These are phyloP conservation scores for Hypsibius dujardini DNA, from an alignment of 1,140 invertebrate species.

Conservation along the genomic window DNA sequence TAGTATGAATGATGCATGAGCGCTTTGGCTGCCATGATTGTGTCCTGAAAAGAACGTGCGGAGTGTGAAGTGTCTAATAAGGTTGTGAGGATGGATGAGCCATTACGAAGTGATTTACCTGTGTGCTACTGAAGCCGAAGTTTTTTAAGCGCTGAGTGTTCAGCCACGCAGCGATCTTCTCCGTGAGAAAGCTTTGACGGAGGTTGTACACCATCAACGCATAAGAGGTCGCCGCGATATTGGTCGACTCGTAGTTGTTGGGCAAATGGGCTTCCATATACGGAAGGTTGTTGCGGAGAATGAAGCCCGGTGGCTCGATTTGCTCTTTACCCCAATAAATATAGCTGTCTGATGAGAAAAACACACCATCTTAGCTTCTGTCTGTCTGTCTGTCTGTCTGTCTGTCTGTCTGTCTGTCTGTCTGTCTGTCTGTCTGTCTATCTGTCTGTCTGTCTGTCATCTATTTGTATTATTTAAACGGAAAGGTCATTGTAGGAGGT, in stretches of 20 bases:
- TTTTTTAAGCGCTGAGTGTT: constrained; percentile 75
- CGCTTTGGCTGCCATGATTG: constrained; percentile 42
- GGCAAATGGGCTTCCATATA: constrained; percentile 68
- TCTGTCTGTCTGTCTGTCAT: too few species aligned
- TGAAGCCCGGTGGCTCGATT: constrained; percentile 56
- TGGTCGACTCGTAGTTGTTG: constrained; percentile 68
- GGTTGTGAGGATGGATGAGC: neutral
- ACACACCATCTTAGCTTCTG: too few species aligned
- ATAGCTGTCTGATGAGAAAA: constrained; percentile 41
- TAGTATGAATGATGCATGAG: constrained; percentile 41
- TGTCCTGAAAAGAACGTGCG: constrained; percentile 35
- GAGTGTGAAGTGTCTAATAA: neutral
- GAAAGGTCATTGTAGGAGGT: too few species aligned
- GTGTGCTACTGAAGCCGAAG: constrained; percentile 82
- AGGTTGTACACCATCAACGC: constrained; percentile 71
- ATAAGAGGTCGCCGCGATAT: constrained; percentile 79
- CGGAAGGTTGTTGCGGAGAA: constrained; percentile 72
- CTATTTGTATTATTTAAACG: too few species aligned
- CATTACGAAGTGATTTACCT: constrained; percentile 35
- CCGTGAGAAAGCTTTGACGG: constrained; percentile 55
- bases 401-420: too few species aligned
- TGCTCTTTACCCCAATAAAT: constrained; percentile 63
- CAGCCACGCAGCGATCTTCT: constrained; percentile 76
- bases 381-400: too few species aligned
- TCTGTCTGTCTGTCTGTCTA: too few species aligned